phyloP scores from a whole-genome alignment of 2,113 vertebrate species.

The Ailurus styani region DNA sequence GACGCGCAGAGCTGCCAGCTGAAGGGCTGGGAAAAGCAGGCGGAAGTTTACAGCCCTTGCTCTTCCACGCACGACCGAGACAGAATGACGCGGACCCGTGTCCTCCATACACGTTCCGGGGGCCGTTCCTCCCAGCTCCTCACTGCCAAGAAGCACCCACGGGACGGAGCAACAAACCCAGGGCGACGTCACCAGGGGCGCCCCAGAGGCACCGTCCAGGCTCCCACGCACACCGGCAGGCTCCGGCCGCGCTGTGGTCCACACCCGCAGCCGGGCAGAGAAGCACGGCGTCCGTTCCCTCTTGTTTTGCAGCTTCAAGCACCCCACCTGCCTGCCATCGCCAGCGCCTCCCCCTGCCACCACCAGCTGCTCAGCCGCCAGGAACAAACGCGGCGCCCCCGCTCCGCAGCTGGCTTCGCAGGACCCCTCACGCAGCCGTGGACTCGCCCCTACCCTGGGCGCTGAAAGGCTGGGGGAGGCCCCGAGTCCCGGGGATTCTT shows the following conservation, averaged over 20 bases:
- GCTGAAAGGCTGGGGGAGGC: not conserved
- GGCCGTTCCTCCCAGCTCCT: too few species aligned
- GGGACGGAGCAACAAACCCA: too few species aligned
- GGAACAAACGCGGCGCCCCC: rapidly evolving
- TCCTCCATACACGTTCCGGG: not conserved
- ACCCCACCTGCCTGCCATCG: not conserved
- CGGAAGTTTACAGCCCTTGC: not conserved
- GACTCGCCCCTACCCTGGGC: not conserved
- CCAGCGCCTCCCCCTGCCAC: not conserved
- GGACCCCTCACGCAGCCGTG: not conserved
- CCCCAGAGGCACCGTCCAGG: rapidly evolving
- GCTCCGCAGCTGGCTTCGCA: rapidly evolving
- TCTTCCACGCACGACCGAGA: not conserved
- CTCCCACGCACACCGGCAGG: too few species aligned
- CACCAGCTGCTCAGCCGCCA: not conserved
- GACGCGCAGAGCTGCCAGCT: not conserved
- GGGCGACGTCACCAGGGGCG: too few species aligned
- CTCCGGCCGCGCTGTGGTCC: too few species aligned
- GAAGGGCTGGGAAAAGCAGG: not conserved
- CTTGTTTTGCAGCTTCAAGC: rapidly evolving
- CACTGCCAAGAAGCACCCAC: not conserved
- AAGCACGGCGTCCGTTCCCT: rapidly evolving
- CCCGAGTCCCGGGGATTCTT: not conserved
- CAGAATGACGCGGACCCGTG: not conserved
- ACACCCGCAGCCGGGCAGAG: too few species aligned